These are phyloP conservation scores for Manis javanica DNA, from an alignment of 2,797 vertebrate genomes.

Conservation along the genomic window DNA sequence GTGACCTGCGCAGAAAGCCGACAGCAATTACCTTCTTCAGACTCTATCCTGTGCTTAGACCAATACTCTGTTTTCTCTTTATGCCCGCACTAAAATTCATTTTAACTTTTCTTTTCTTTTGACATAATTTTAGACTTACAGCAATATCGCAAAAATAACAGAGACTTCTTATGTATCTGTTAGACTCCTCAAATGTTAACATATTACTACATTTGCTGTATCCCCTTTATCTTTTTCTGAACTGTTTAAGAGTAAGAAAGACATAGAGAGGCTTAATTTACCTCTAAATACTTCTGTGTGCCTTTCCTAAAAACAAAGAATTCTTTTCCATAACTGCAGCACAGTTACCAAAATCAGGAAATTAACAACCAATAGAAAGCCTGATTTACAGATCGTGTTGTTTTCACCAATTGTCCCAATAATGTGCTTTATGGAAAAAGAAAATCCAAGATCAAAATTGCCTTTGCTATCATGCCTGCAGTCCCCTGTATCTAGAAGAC, in stretches of 20 bases:
- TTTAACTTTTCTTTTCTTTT: not conserved
- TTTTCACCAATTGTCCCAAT: not conserved
- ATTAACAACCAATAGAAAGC: not conserved
- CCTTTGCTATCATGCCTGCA: not conserved
- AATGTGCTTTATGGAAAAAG: not conserved
- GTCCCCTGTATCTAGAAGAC: not conserved
- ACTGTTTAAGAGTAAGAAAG: not conserved
- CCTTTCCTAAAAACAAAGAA: not conserved
- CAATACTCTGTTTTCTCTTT: not conserved
- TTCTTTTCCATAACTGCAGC: not conserved
- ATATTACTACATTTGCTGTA: not conserved
- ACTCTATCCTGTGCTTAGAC: not conserved
- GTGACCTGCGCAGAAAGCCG: conserved; percentile 91
- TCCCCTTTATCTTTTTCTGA: not conserved
- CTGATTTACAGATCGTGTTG: not conserved
- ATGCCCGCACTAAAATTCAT: fast-evolving
- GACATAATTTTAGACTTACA: not conserved
- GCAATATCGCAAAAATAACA: not conserved
- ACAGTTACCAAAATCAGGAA: not conserved
- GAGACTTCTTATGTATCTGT: not conserved
- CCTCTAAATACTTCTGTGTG: not conserved
- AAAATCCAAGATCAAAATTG: not conserved
- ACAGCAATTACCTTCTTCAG: not conserved
- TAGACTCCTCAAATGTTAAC: not conserved
- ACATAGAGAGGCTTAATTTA: not conserved